Base-by-base conservation (phyloP, 2,888 invertebrate genomes). In the Perdita meconis region DNA sequence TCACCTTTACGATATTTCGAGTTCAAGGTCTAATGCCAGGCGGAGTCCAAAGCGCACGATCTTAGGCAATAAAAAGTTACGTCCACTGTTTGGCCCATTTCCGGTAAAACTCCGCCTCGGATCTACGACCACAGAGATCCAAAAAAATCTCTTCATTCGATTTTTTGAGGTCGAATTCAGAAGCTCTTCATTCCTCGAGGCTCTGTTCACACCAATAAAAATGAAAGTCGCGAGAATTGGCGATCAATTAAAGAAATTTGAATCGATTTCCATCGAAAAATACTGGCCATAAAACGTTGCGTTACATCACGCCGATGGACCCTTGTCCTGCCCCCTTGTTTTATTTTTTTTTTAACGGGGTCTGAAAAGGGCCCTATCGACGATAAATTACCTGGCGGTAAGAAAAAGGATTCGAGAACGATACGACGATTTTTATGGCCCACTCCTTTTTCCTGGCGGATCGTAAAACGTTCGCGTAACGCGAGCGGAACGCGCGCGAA, bases 231-330 rank as follows among this genome's bases (percentile, higher is more conserved):
- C 68, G 73, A 44, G 78, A 76, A 70, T 68, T 65, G 74, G 56
- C 61, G 63, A 71, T 71, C 76, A 76, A 82, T 82, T 78, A 82
- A 74, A 65, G 61, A 61, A 67, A n/a, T n/a, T n/a, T n/a, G n/a
- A n/a, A 50, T 72, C 74, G 72, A 84, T 84, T 84, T 64, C 36
- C 19, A 53, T 16, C 10, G 57, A 82, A 70, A 82, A 82, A 80
- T 82, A 81, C 78, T 56, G 76, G 55, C 40, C 65, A 68, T 84
- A 84, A 84, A 84, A 77, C 67, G 80, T 76, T 68, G 65, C 57
- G 70, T 82, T 82, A 64, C 64, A 60, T 83, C 77, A 68, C 66
- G 55, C 51, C 77, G 81, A 82, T 53, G 80, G 78, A 68, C 22
- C 50, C 70, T 74, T 57, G 60, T 44, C 47, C 68, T 74, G 57